Base-by-base conservation (phyloP, 2,888 invertebrate genomes). In the Parelbella ahira region DNA sequence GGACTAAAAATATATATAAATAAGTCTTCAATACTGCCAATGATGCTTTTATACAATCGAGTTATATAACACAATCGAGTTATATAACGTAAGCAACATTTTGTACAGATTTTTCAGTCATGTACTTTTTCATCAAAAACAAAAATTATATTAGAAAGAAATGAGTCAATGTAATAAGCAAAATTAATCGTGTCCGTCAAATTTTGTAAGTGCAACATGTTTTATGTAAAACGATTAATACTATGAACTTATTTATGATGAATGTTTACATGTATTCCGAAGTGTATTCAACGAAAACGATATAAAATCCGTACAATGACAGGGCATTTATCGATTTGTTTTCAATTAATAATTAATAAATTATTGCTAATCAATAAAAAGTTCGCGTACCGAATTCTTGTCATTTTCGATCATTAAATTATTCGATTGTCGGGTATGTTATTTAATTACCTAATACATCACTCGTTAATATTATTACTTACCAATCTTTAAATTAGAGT, bases 221-320 rank as follows among this genome's bases (percentile, higher is more conserved):
- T 78, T 77, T 75, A 74, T 67, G 64, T 61, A 66, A 70, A 61
- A 68, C 54, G 68, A 63, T 75, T 66, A 62, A 68, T 66, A 67
- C 64, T 60, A 63, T 67, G 60, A 65, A 68, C 65, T 71, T 74
- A 78, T 76, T 79, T 77, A 79, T 77, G 50, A n/a, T n/a, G n/a
- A n/a, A n/a, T n/a, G n/a, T n/a, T 65, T 68, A 56, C 76, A 71
- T 68, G 61, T 68, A 64, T 60, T 60, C 56, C 63, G 63, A 62
- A 60, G 63, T 68, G 68, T 58, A 63, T 8, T 55, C 48, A 2
- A 61, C 61, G 75, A 73, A 78, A 74, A 60, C 63, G 67, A 65
- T 68, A 66, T 53, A 54, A 60, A 71, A 74, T 71, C 62, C 57
- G 60, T 60, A 56, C 58, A n/a, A 50, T 53, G 50, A 48, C 38